Evolutionary conservation across 1,140 invertebrate genomes (phyloP), one percentile per base, ranked within the genome.

Genomic region (Nasonia vitripennis): DNA sequence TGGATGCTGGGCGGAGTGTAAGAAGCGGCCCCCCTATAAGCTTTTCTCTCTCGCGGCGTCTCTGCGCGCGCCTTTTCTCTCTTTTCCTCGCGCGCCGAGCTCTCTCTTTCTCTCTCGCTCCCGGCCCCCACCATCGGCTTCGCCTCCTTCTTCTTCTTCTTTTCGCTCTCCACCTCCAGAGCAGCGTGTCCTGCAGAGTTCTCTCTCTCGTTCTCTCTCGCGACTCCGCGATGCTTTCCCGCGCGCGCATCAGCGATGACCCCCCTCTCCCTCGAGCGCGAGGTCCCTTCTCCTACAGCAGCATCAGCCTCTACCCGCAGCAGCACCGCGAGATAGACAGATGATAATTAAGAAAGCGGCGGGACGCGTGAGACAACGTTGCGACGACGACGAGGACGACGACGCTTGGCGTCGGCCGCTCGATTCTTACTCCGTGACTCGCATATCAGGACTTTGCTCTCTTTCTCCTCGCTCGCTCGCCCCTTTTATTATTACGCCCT

Each of bases 1-100:
- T 93, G 92, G 92, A 93, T 93, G 92, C 93, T 93, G 93, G 93
- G 93, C 93, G 92, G 92, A 93, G 93, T 86, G 78, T 93, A 93
- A 93, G 91, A 91, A 91, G 88, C 90, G 89, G 81, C 83, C 86
- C 86, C 84, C 89, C 87, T 85, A 85, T 81, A 81, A 75, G 71
- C 78, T 55, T 78, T 77, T 51, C 55, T 83, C 80, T 78, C 79
- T 81, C 48, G 48, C 86, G 85, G n/a, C 82, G 79, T 81, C 70
- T 10, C 9, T 68, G 9, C 23, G n/a, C 27, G 51, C 34, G 55
- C 12, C 34, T 77, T 83, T 77, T 88, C 87, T 88, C 88, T 87
- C 87, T 82, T 87, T 88, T 83, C 81, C 88, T 85, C 73, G 84
- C 68, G 83, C 71, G 79, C 23, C 77, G 78, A 73, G 71, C 41